Evolutionary conservation across 2,797 vertebrate genomes (phyloP).

Genomic region (Enteromius anoplus): DNA sequence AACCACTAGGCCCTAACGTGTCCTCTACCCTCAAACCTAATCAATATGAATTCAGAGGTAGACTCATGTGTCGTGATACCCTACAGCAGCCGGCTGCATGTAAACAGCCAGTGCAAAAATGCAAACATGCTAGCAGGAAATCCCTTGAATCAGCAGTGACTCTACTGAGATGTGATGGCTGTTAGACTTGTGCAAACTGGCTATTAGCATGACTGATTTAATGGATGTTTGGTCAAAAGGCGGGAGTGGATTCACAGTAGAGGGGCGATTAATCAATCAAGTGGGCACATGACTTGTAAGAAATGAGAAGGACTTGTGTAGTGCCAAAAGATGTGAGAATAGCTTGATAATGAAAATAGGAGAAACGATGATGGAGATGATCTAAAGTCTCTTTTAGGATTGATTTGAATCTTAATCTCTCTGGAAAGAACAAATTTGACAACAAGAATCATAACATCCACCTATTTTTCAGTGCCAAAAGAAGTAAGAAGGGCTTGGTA

Average conservation of each 20-base stretch:
- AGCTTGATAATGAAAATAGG: neutral
- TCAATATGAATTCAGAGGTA: slow-evolving; percentile 67
- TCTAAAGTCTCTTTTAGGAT: slow-evolving; percentile 10
- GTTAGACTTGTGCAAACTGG: slow-evolving; percentile 75
- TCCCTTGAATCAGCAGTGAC: slow-evolving; percentile 72
- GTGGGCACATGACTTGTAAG: slow-evolving; percentile 53
- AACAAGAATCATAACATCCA: neutral
- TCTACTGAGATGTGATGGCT: slow-evolving; percentile 54
- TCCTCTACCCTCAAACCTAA: slow-evolving; percentile 61
- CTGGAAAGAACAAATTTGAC: neutral
- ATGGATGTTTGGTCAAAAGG: slow-evolving; percentile 62
- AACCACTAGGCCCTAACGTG: slow-evolving; percentile 62
- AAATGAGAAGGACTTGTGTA: neutral
- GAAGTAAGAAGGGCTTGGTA: neutral
- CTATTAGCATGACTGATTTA: slow-evolving; percentile 77
- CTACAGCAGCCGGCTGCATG: slow-evolving; percentile 63
- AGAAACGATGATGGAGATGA: neutral
- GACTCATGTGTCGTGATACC: slow-evolving; percentile 59
- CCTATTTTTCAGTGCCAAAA: neutral
- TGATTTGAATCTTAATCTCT: slow-evolving; percentile 42
- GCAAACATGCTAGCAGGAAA: slow-evolving; percentile 74
- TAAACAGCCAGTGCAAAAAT: slow-evolving; percentile 66
- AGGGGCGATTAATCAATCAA: slow-evolving; percentile 59
- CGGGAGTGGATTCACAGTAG: slow-evolving; percentile 58
- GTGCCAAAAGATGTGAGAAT: neutral